Conservation (phyloP, 1,140 invertebrate genomes). For the Palaemon carinicauda region DNA sequence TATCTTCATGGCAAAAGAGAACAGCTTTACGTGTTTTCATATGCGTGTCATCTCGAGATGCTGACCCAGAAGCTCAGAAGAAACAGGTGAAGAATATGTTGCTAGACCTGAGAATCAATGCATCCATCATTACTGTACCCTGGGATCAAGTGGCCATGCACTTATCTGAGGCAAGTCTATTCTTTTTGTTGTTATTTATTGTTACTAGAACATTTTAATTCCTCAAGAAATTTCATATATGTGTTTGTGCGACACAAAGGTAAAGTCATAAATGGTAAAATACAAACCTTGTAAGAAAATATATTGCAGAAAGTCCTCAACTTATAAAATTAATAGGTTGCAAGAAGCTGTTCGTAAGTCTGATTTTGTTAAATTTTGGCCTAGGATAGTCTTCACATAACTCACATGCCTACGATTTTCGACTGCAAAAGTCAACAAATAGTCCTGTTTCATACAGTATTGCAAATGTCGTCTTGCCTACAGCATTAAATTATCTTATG, state of each 20-base stretch:
- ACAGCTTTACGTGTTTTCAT: slow-evolving; percentile 85
- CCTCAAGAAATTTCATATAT: not conserved
- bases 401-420: too few species aligned
- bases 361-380: too few species aligned
- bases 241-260: not conserved
- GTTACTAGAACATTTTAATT: not conserved
- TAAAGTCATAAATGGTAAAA: too few species aligned
- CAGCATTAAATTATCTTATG: too few species aligned
- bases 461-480: too few species aligned
- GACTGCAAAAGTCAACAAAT: too few species aligned
- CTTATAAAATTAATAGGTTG: too few species aligned
- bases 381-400: too few species aligned
- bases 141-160: slow-evolving; percentile 67
- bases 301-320: too few species aligned
- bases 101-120: slow-evolving; percentile 70
- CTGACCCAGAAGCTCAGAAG: slow-evolving; percentile 63
- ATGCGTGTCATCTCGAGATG: slow-evolving; percentile 69
- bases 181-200: not conserved
- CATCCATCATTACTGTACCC: slow-evolving; percentile 68
- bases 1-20: slow-evolving; percentile 76
- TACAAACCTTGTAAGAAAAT: too few species aligned
- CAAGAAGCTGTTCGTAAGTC: too few species aligned
- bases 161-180: slow-evolving; percentile 9
- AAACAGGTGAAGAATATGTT: slow-evolving; percentile 68
- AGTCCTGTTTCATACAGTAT: too few species aligned